Evolutionary conservation across 2,888 invertebrate genomes (phyloP), one percentile per base, ranked within the genome.

Genomic region (Limnephilus lunatus): DNA sequence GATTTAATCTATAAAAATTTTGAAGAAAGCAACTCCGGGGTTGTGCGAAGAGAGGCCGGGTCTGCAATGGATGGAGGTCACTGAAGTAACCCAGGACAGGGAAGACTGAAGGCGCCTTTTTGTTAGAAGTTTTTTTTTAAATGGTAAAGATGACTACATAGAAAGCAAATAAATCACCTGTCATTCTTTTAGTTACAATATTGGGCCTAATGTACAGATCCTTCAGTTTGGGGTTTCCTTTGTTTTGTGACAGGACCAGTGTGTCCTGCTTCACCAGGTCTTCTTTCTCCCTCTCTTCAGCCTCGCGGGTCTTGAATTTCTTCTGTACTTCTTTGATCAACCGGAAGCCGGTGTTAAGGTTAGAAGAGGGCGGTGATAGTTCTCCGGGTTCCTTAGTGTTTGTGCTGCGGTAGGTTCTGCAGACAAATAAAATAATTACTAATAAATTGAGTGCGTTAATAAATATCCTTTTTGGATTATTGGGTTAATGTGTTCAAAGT

Each of bases 271-370:
- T 99, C 0, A 99, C 99, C 93, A 99, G 97, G 96, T 99, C 99
- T 95, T 99, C 99, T 94, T 99, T 99, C 95, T 99, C 99, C 91
- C 99, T 97, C 95, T 99, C 99, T 95, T 99, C 99, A 0, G 99
- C 99, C 95, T 99, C 99, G 94, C 99, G 97, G 0, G 99, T 99
- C 95, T 99, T 99, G 95, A 99, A 99, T 94, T 99, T 99, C 95
- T 99, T 99, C 96, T 99, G 99, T 53, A 99, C 99, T 96, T 99
- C 99, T 95, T 99, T 99, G 94, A 99, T 99, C 91, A 99, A 96
- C 94, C 99, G 97, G 96, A 99, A 99, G 48, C 99, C 99, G 15
- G 99, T 99, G 95, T 98, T 99, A 87, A 99, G 96, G 95, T 99
- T 99, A 25, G 98, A 97, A 0, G 99, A 99, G 0, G 99, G 99